Evolutionary conservation across 2,113 vertebrate species (phyloP).

Genomic region (Propithecus coquereli): DNA sequence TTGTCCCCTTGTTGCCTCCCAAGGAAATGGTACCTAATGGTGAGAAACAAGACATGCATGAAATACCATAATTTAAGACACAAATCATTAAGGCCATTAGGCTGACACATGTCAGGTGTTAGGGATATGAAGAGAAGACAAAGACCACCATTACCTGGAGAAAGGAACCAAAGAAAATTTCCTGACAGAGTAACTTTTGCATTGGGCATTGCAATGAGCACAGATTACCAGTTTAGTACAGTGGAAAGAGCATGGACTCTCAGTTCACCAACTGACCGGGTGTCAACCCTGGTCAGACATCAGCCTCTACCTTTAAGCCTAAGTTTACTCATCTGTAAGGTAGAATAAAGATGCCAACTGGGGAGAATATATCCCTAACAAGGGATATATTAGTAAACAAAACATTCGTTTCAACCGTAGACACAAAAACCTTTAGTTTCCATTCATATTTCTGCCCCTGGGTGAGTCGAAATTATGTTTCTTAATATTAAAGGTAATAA

Average conservation of each 20-base stretch:
- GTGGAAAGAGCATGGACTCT: neutral
- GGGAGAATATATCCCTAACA: neutral
- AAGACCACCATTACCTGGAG: neutral
- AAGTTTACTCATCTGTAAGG: neutral
- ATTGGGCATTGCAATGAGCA: neutral
- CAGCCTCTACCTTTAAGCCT: neutral
- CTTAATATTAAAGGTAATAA: neutral
- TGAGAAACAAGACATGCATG: neutral
- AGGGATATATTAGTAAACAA: neutral
- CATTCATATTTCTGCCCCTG: neutral
- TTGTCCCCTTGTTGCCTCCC: neutral
- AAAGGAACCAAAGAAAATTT: neutral
- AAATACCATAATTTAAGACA: neutral
- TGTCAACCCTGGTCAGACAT: neutral
- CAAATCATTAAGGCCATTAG: neutral
- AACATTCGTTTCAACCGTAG: neutral
- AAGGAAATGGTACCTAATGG: neutral
- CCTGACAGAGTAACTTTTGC: neutral
- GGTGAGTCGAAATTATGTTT: neutral
- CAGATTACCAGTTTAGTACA: neutral
- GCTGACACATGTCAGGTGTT: neutral
- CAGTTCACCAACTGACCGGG: neutral
- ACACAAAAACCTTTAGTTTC: neutral
- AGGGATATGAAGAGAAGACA: neutral
- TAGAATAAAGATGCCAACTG: neutral